These are phyloP conservation scores for Trimorus sp. DNA, from an alignment of 2,888 invertebrate species.

Conservation along the genomic window DNA sequence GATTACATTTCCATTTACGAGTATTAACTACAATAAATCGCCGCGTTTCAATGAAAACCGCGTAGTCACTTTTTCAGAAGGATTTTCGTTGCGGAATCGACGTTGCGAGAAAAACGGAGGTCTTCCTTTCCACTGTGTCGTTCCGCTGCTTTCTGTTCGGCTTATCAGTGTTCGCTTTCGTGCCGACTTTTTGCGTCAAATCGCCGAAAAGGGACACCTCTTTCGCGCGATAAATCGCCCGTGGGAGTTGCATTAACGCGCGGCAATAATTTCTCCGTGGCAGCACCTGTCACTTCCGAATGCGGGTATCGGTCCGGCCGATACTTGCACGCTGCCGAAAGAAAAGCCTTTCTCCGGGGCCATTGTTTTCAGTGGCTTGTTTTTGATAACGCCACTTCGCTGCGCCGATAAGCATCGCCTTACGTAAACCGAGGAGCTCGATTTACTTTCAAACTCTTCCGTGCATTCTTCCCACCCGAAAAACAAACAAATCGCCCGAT, in stretches of 20 bases:
- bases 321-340: conserved; percentile 50
- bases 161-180: too few species aligned
- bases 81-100: too few species aligned
- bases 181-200: too few species aligned
- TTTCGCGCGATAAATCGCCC: too few species aligned
- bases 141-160: too few species aligned
- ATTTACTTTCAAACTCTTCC: conserved; percentile 55
- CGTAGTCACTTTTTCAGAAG: too few species aligned
- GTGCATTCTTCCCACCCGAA: conserved; percentile 44
- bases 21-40: neutral
- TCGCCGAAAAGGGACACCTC: too few species aligned
- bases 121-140: too few species aligned
- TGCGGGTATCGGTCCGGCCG: conserved; percentile 27
- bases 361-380: conserved; percentile 53
- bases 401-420: conserved; percentile 45
- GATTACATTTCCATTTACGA: neutral
- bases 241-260: conserved; percentile 26
- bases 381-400: conserved; percentile 51
- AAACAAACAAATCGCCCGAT: conserved; percentile 41
- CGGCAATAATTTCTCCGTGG: conserved; percentile 45
- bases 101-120: too few species aligned
- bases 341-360: conserved; percentile 54
- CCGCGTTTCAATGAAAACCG: neutral
- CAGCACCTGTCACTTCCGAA: conserved; percentile 50
- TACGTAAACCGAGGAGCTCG: conserved; percentile 47